Conservation (phyloP, 2,888 invertebrate species). For the Camponotus fellah region DNA sequence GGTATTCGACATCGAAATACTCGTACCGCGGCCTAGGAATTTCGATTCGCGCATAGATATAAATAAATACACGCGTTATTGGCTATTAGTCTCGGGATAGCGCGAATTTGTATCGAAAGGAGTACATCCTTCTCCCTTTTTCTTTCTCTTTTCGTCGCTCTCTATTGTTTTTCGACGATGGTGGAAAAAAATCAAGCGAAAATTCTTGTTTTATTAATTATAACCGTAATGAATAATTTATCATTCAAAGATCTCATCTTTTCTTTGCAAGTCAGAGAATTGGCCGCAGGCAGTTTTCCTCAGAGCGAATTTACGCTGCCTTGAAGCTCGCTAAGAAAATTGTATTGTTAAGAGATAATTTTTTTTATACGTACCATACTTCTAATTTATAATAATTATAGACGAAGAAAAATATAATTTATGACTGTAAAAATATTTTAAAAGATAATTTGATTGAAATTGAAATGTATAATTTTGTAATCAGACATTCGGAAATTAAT, state of each 20-base stretch:
- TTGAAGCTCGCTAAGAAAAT: background rate
- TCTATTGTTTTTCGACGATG: background rate
- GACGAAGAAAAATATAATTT: background rate
- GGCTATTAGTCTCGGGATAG: background rate
- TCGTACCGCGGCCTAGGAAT: slow-evolving; percentile 43
- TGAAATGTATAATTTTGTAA: background rate
- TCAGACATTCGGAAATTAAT: slow-evolving; percentile 21
- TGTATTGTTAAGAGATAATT: background rate
- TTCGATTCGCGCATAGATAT: slow-evolving; percentile 50
- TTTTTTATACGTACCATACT: background rate
- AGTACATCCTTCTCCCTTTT: background rate
- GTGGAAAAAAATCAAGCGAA: background rate
- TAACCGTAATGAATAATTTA: slow-evolving; percentile 37
- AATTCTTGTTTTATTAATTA: slow-evolving; percentile 36
- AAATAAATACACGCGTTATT: slow-evolving; percentile 43
- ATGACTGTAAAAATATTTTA: slow-evolving; percentile 1
- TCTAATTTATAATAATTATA: background rate
- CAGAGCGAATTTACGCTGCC: background rate
- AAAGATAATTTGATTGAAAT: background rate
- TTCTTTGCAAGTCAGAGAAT: background rate
- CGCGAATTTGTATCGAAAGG: background rate
- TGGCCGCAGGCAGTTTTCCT: slow-evolving; percentile 24
- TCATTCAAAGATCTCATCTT: slow-evolving; percentile 9
- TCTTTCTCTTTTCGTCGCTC: background rate
- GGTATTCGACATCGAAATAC: slow-evolving; percentile 61